Evolutionary conservation across 2,797 vertebrate species (phyloP), one percentile per base, ranked within the genome.

Genomic region (Falco columbarius): DNA sequence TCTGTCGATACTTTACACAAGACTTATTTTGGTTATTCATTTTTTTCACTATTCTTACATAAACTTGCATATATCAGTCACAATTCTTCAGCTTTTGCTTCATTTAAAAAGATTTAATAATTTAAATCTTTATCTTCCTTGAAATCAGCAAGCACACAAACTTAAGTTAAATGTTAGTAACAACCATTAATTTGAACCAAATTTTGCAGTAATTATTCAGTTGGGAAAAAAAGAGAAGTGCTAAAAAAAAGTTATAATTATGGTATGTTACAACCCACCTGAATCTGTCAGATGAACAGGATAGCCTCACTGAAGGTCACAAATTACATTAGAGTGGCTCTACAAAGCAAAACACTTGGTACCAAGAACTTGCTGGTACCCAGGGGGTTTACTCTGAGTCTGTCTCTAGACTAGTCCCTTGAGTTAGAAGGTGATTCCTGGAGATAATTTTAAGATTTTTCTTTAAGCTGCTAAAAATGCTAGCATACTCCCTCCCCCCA

Each of bases 341-440:
- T 34, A 16, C 34, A 81, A 13, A 74, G 17, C 20, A 71, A 85
- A 79, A 12, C 7, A 52, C 16, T 74, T 32, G 20, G 20, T 42
- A 70, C 20, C 36, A 77, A 47, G 23, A 13, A 40, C 40, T 66
- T 74, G 16, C 22, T 22, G 8, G 18, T 1, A 1, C n/a, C 66
- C 24, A 8, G 0, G 0, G 1, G 5, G 1, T 58, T 93, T 70
- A 20, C 8, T 66, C 27, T 38, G 20, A 3, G 4, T 71, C 38
- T 56, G 12, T 18, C 8, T 19, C 14, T 44, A 61, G 5, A n/a
- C 7, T 71, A 51, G 17, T 36, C 38, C 14, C 27, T 58, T 62
- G 22, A 29, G 36, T 62, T 54, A 73, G 15, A 40, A 29, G 15
- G 16, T 49, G 13, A 27, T 46, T 81, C 26, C n/a, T 29, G 34